Base-by-base conservation (phyloP, 2,797 vertebrate genomes). In the Ctenopoma multispine region DNA sequence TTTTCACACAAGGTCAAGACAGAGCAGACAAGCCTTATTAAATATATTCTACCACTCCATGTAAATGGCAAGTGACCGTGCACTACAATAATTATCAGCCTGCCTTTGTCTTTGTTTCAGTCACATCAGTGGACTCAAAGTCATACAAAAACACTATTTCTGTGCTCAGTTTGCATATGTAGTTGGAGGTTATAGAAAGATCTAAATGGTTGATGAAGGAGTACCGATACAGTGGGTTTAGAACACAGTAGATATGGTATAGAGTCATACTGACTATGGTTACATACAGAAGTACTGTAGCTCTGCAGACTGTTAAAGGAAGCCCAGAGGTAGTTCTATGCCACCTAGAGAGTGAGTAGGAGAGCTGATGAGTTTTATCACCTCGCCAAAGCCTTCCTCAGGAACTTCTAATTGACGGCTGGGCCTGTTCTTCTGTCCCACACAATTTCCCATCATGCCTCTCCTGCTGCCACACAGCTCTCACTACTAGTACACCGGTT, bases 381-480 rank as follows among this genome's bases (percentile, higher is more conserved):
- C 89, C 88, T 85, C 68, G 53, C 81, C 82, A 80, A 85, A 79
- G 74, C 81, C 84, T 87, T 89, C 78, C 74, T 80, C 82, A 27
- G 87, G 83, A 91, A 87, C 85, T 87, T 90, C 88, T 94, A 92
- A 93, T 91, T 92, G 92, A 93, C 91, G 83, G 80, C 86, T 87
- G 59, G 83, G 85, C 78, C 87, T 83, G 80, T 90, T 90, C 84
- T 79, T 81, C 84, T 89, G 90, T 91, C 93, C 91, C 87, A 91
- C 89, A 89, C 92, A 87, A 88, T 91, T 90, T 93, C 87, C 89
- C 84, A 60, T 85, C 88, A 87, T 86, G 89, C 86, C 90, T 91
- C 84, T 92, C 79, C 74, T 72, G 75, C 91, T 86, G 86, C 90
- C 88, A 89, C 86, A 72, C 82, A 87, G 75, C 85, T 87, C 85